Evolutionary conservation across 2,888 invertebrate genomes (phyloP).

Genomic region (Thymelicus lineola): DNA sequence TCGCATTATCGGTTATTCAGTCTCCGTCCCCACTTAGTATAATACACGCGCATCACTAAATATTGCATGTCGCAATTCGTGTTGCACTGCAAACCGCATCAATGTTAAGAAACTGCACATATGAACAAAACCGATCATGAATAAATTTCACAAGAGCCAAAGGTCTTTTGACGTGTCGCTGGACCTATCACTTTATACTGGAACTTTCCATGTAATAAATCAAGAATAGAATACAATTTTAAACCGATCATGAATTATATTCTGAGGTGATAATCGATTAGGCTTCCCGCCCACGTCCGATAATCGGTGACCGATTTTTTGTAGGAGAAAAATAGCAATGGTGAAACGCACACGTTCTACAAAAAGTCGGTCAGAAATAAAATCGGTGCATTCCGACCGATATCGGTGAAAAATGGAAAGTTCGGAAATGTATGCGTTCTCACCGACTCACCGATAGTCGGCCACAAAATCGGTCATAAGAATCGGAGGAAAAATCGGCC

Average conservation of each 20-base stretch:
- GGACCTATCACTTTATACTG: slow-evolving; percentile 16
- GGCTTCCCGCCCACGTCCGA: too few relatives aligned
- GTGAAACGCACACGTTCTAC: too few relatives aligned
- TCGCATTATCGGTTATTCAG: slow-evolving; percentile 27
- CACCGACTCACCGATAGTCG: too few relatives aligned
- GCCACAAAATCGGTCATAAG: too few relatives aligned
- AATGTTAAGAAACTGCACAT: slow-evolving; percentile 32
- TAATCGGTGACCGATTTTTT: too few relatives aligned
- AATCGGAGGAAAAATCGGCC: too few relatives aligned
- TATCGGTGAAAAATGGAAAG: too few relatives aligned
- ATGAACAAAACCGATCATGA: slow-evolving; percentile 36
- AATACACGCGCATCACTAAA: slow-evolving; percentile 34
- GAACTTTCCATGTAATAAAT: background rate
- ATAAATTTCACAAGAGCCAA: slow-evolving; percentile 35
- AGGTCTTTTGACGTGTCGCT: slow-evolving; percentile 14
- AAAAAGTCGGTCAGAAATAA: too few relatives aligned
- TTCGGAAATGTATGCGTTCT: too few relatives aligned
- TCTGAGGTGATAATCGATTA: background rate
- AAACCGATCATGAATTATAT: background rate
- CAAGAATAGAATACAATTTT: background rate
- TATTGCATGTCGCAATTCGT: slow-evolving; percentile 31
- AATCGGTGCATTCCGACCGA: too few relatives aligned
- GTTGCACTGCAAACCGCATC: slow-evolving; percentile 34
- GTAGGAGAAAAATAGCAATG: too few relatives aligned
- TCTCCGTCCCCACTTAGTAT: slow-evolving; percentile 22